These are phyloP conservation scores for Helicolenus hilgendorfi DNA, from an alignment of 2,797 vertebrate species.

Conservation along the genomic window DNA sequence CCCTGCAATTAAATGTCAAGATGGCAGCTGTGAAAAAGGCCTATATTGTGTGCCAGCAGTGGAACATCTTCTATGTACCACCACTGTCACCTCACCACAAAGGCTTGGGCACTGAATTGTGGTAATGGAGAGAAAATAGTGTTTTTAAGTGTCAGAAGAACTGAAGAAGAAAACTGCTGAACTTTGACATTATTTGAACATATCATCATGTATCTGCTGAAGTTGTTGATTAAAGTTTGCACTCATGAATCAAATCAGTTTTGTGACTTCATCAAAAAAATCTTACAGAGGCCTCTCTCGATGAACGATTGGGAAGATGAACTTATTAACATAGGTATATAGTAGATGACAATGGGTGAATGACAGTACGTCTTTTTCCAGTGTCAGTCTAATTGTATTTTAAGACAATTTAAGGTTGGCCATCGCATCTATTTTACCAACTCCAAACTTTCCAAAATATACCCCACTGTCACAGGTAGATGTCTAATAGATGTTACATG, in stretches of 20 bases:
- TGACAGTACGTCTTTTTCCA: no score
- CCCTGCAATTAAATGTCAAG: no score
- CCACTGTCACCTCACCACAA: conserved; percentile 22
- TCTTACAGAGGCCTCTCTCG: not conserved
- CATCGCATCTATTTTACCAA: no score
- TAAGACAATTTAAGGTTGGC: no score
- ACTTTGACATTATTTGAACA: conserved; percentile 64
- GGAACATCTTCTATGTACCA: not conserved
- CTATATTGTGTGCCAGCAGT: not conserved
- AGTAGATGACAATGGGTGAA: not conserved
- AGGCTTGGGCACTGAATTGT: conserved; percentile 16
- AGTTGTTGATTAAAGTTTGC: conserved; percentile 88
- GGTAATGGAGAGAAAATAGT: conserved; percentile 3
- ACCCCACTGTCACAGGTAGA: no score
- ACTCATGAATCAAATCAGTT: conserved; percentile 62
- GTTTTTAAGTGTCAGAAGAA: conserved; percentile 17
- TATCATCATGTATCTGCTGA: conserved; percentile 73
- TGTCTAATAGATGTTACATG: no score
- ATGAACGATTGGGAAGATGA: not conserved
- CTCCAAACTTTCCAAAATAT: no score
- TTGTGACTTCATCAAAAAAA: not conserved
- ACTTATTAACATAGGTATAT: not conserved
- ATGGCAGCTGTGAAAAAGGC: no score
- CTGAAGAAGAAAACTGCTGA: conserved; percentile 47
- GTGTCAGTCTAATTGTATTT: no score